A percentile compares a stretch with the other conserved stretches of the same genome.
phyloP scores from a whole-genome alignment of 2,797 vertebrate genomes.

The Falco naumanni region DNA sequence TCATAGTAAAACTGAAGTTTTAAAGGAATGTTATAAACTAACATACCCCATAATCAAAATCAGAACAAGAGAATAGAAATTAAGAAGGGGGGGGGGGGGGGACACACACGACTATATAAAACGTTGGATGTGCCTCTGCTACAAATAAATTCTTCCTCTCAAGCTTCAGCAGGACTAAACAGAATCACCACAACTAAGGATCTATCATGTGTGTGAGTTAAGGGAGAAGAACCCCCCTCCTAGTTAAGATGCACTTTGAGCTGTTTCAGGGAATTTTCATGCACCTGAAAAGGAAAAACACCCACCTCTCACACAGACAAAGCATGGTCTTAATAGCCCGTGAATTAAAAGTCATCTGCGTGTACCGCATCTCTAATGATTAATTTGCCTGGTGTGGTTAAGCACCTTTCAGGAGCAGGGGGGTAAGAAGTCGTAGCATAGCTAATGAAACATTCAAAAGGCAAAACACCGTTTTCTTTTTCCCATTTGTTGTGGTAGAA shows the following conservation, averaged over 20 bases:
- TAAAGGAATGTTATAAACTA: neutral
- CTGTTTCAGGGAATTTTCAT: neutral
- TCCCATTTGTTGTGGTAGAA: neutral
- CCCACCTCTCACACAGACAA: neutral
- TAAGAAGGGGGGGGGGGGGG: neutral
- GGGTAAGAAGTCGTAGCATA: neutral
- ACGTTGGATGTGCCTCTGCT: neutral
- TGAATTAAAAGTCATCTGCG: neutral
- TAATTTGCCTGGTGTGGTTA: neutral
- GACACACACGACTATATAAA: too few relatives aligned
- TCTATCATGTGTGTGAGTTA: neutral
- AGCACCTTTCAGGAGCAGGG: neutral
- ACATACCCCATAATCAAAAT: neutral
- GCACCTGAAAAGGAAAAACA: neutral
- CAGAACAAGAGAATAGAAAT: neutral
- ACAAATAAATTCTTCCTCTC: neutral
- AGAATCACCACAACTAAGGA: neutral
- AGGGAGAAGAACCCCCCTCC: neutral
- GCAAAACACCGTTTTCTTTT: neutral
- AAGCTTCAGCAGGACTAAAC: neutral
- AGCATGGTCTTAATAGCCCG: neutral
- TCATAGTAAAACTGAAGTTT: neutral
- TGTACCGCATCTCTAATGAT: neutral
- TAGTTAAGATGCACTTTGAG: neutral
- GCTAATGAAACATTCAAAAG: neutral